Conservation (phyloP, 2,888 invertebrate species). For the Euplagia quadripunctaria region DNA sequence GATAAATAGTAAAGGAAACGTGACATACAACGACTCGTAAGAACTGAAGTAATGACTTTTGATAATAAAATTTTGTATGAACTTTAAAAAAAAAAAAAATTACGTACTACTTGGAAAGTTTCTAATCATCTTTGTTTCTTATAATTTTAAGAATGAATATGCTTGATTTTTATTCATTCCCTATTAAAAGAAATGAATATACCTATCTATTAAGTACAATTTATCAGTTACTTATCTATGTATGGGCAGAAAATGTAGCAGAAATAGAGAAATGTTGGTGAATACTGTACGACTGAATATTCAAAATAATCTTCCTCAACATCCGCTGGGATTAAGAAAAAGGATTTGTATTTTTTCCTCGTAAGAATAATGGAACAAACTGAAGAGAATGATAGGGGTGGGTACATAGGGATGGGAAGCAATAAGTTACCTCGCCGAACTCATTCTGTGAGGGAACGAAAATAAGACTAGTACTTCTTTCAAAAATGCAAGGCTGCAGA, state of each 20-base stretch:
- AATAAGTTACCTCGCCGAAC: slow-evolving; percentile 54
- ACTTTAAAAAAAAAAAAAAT: neutral
- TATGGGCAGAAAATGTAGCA: slow-evolving; percentile 56
- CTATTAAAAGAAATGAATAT: no score
- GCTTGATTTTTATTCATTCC: no score
- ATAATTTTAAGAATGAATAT: no score
- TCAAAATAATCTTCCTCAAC: slow-evolving; percentile 67
- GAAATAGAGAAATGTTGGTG: slow-evolving; percentile 55
- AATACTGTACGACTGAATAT: slow-evolving; percentile 59
- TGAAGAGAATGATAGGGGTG: slow-evolving; percentile 56
- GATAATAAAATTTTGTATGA: neutral
- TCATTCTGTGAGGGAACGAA: slow-evolving; percentile 17
- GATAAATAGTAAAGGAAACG: neutral
- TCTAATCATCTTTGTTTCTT: no score
- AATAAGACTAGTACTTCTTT: slow-evolving; percentile 12
- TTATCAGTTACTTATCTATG: slow-evolving; percentile 45
- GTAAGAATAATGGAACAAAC: slow-evolving; percentile 63
- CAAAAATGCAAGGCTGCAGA: slow-evolving; percentile 29
- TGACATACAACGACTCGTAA: neutral
- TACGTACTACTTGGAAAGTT: no score
- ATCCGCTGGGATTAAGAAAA: slow-evolving; percentile 65
- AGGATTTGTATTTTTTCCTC: slow-evolving; percentile 66
- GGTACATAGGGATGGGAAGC: slow-evolving; percentile 35
- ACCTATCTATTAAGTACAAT: neutral
- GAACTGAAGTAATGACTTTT: neutral